A percentile compares a stretch with the other conserved stretches of the same genome.
phyloP scores from a whole-genome alignment of 2,113 vertebrate species.

The Ascaphus truei region DNA sequence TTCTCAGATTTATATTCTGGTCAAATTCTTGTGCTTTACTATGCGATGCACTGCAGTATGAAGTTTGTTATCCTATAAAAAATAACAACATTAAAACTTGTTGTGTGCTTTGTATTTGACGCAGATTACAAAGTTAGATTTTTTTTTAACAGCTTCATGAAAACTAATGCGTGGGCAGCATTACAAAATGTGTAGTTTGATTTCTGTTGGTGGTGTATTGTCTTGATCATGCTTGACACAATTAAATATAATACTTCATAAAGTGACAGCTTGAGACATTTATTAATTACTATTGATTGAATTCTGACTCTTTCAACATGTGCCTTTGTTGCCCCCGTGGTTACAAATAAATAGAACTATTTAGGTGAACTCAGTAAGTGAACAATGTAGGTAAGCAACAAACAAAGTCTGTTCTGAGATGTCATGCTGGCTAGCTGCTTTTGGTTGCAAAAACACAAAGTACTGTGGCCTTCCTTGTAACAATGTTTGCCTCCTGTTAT shows the following conservation, averaged over 20 bases:
- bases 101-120: no score
- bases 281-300: constrained; percentile 8
- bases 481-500: neutral
- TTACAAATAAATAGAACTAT: neutral
- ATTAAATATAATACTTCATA: neutral
- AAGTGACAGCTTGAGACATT: constrained; percentile 11
- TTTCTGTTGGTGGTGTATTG: neutral
- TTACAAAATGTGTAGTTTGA: neutral
- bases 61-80: no score
- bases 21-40: no score
- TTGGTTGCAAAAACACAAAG: neutral
- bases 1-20: no score
- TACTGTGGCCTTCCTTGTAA: neutral
- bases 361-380: neutral
- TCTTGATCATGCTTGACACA: neutral
- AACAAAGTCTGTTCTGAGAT: neutral
- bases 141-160: no score
- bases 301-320: neutral
- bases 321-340: neutral
- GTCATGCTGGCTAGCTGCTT: neutral
- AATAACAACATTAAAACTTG: no score
- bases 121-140: no score
- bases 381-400: neutral
- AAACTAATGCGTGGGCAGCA: neutral
- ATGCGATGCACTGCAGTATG: no score